Conservation (phyloP, 2,888 invertebrate species). For the Eupithecia tripunctaria region DNA sequence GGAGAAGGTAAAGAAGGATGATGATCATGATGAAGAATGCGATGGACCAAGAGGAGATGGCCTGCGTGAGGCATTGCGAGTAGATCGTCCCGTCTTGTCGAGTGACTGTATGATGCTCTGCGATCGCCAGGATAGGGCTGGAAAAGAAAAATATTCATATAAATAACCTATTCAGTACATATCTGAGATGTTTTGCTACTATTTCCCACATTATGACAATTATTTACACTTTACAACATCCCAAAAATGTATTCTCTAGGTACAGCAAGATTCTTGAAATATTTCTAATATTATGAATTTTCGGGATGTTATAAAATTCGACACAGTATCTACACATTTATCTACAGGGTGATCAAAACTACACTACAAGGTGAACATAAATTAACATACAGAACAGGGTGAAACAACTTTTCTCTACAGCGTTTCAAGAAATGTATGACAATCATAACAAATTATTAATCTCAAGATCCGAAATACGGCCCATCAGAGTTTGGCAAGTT, state of each 20-base stretch:
- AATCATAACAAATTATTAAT: slow-evolving; percentile 4
- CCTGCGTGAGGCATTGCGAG: slow-evolving; percentile 91
- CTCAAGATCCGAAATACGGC: slow-evolving; percentile 1
- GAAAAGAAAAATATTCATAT: slow-evolving; percentile 71
- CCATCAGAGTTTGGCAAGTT: slow-evolving; percentile 14
- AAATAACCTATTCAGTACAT: background rate
- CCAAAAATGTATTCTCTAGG: background rate
- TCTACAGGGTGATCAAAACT: slow-evolving; percentile 25
- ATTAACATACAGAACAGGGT: slow-evolving; percentile 21
- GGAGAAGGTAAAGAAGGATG: slow-evolving; percentile 91
- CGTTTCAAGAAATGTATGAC: slow-evolving; percentile 13
- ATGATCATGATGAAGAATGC: slow-evolving; percentile 92
- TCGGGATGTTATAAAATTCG: background rate
- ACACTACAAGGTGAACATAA: slow-evolving; percentile 12
- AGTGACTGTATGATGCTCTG: slow-evolving; percentile 88
- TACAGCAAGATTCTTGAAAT: background rate
- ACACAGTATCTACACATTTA: slow-evolving; percentile 26
- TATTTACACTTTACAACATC: slow-evolving; percentile 2
- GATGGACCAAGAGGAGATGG: slow-evolving; percentile 90
- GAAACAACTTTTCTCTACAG: slow-evolving; percentile 5
- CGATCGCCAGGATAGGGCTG: slow-evolving; percentile 91
- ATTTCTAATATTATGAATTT: background rate
- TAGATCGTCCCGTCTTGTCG: slow-evolving; percentile 89
- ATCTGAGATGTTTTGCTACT: background rate
- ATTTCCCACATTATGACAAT: background rate